Base-by-base conservation (phyloP, 2,888 invertebrate genomes). In the Leptopilina myrica region DNA sequence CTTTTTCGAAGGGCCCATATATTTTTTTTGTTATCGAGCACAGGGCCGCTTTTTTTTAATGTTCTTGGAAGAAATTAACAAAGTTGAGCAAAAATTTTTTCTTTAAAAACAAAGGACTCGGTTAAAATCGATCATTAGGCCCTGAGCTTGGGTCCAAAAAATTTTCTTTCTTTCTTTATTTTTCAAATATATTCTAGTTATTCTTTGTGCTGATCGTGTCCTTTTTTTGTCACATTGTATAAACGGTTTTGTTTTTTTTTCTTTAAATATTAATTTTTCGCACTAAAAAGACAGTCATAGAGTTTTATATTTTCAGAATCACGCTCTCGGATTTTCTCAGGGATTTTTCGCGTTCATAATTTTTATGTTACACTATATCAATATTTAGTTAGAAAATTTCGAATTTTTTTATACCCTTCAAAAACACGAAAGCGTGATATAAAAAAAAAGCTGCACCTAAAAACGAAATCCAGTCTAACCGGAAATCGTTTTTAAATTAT, bases 1-100 rank as follows among this genome's bases (percentile, higher is more conserved):
- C 81, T 81, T 7, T 82, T 80, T 79, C 53, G 78, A 77, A 62
- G 62, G 59, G 76, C 78, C 81, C 79, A 33, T 33, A 33, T 69
- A 80, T 80, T 82, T 80, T n/a, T 46, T 46, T 46, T 46, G 7
- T 46, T 9, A 46, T 81, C 78, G 80, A 82, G 81, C 85, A 83
- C 84, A 79, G 82, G 79, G 84, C 80, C 81, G 84, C 81, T 7
- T 11, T 46, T 46, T 20, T 20, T 20, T 1, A 46, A 80, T 83
- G 78, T 83, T 82, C 82, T 46, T 82, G 83, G 85, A 81, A 84
- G 81, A 79, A 82, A 83, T 80, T 49, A 83, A 84, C 81, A 33
- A 79, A 83, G 82, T 88, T 86, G 87, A 87, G 86, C 86, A 88
- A 88, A 46, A 85, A 4, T 33, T 86, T 85, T 33, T 86, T 85